Conservation (phyloP, 64 coral and sea anemone species). For the Dendronephthya gigantea region DNA sequence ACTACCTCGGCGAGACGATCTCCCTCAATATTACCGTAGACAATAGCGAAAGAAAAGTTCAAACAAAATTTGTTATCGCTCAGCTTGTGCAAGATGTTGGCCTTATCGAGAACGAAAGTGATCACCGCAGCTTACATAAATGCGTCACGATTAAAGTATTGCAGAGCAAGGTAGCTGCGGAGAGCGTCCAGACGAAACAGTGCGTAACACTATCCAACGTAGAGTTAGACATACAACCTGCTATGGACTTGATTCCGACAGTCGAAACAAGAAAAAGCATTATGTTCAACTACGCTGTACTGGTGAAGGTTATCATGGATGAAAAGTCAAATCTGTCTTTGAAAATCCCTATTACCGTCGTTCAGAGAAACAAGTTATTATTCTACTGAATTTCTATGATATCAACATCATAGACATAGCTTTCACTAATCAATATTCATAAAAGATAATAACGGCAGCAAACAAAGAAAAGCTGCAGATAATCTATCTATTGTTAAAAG, state of each 20-base stretch:
- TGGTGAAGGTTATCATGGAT: neutral
- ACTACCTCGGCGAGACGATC: neutral
- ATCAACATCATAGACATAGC: no score
- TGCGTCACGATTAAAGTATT: neutral
- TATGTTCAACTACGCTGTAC: neutral
- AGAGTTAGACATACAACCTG: neutral
- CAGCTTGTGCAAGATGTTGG: neutral
- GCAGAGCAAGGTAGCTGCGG: neutral
- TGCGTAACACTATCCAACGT: neutral
- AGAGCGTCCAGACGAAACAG: neutral
- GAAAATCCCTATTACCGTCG: neutral
- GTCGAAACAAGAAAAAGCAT: neutral
- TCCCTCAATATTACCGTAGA: neutral
- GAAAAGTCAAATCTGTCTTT: neutral
- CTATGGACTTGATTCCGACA: neutral
- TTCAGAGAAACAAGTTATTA: neutral
- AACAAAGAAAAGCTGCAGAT: no score
- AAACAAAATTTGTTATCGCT: neutral
- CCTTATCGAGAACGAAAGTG: neutral
- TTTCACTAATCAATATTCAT: no score
- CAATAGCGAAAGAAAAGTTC: constrained; percentile 2
- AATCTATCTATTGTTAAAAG: no score
- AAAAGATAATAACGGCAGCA: no score
- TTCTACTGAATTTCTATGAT: neutral
- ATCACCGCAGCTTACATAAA: neutral